Percentiles rank a stretch among this genome's conserved stretches.
These are phyloP conservation scores for Anseranas semipalmata DNA, from an alignment of 2,113 vertebrate species.

Conservation along the genomic window DNA sequence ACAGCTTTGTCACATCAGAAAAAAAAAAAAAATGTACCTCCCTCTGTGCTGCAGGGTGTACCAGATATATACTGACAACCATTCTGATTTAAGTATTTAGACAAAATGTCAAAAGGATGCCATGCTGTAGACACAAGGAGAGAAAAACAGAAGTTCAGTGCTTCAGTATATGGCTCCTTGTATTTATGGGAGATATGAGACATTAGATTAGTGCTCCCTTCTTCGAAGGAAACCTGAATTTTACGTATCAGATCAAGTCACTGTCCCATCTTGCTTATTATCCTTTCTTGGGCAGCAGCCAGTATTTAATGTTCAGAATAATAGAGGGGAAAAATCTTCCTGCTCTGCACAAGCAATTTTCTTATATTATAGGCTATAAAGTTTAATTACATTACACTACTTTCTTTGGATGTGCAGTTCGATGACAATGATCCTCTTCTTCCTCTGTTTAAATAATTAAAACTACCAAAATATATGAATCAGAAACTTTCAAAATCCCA, in stretches of 20 bases:
- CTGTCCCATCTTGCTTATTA: conserved; percentile 15
- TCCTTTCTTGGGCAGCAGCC: conserved; percentile 9
- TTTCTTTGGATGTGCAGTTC: not conserved
- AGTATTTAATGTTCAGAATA: conserved; percentile 33
- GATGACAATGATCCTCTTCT: not conserved
- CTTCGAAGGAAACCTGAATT: conserved; percentile 23
- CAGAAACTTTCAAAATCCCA: not conserved
- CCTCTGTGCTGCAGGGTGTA: not conserved
- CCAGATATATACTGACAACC: not conserved
- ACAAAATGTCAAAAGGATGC: conserved; percentile 23
- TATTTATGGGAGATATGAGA: not conserved
- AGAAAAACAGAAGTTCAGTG: conserved; percentile 8
- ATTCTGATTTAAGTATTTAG: conserved; percentile 37
- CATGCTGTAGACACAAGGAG: not conserved
- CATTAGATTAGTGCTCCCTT: not conserved
- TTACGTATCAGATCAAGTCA: not conserved
- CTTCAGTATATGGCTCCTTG: not conserved
- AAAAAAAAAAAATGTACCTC: not conserved
- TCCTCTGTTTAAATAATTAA: conserved; percentile 11
- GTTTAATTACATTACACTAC: conserved; percentile 14
- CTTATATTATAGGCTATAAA: conserved; percentile 19
- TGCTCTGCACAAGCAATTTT: conserved; percentile 29
- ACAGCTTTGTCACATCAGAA: not conserved
- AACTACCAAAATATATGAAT: not conserved
- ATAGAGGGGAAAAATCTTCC: not conserved